A percentile compares a stretch with the other conserved stretches of the same genome.
Conservation (phyloP, 2,113 vertebrate species). For the Anolis carolinensis region DNA sequence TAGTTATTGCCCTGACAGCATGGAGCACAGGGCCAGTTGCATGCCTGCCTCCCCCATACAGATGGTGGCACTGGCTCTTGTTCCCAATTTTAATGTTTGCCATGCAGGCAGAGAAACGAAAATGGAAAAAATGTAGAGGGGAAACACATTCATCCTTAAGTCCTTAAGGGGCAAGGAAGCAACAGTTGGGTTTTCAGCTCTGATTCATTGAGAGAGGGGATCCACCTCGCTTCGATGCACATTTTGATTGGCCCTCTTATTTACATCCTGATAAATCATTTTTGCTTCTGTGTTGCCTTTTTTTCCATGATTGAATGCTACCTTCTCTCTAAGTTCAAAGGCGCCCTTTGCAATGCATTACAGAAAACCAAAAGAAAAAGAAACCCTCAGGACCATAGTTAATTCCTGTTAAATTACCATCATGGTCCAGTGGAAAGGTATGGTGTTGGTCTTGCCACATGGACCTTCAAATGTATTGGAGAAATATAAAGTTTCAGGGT, state of each 20-base stretch:
- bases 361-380: too few relatives aligned
- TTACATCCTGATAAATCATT: neutral
- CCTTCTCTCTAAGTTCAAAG: neutral
- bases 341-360: neutral
- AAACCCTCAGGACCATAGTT: too few relatives aligned
- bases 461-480: neutral
- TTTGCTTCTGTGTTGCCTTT: neutral
- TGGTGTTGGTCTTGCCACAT: neutral
- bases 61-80: slow-evolving; percentile 2
- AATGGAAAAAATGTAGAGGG: neutral
- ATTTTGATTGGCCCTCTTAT: neutral
- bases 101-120: neutral
- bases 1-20: slow-evolving; percentile 51
- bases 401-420: neutral
- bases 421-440: neutral
- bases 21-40: neutral
- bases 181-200: neutral
- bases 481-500: neutral
- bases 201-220: neutral
- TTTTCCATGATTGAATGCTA: neutral
- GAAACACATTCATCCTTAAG: neutral
- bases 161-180: neutral
- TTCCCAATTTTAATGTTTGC: neutral
- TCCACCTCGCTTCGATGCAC: neutral
- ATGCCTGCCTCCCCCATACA: slow-evolving; percentile 51